Evolutionary conservation across 2,797 vertebrate species (phyloP).

Genomic region (Rhyacichthys aspro): DNA sequence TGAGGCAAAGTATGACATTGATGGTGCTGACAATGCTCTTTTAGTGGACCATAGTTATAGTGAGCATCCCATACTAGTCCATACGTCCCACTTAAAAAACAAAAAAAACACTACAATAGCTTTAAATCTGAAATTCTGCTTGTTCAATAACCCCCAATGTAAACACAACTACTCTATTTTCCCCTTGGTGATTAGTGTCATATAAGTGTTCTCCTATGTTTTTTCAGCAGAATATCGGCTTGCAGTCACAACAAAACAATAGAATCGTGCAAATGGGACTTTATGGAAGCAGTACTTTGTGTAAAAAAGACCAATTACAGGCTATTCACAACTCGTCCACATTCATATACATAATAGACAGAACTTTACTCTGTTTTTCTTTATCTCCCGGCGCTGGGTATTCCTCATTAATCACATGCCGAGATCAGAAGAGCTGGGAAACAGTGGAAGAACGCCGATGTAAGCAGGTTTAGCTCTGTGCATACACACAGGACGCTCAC

Average conservation of each 20-base stretch:
- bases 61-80: too few relatives aligned
- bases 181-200: too few relatives aligned
- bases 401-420: conserved; percentile 36
- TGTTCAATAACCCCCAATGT: too few relatives aligned
- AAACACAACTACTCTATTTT: too few relatives aligned
- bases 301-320: background rate
- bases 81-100: too few relatives aligned
- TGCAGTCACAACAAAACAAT: background rate
- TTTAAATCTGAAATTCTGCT: too few relatives aligned
- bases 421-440: conserved; percentile 20
- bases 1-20: too few relatives aligned
- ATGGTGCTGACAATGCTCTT: too few relatives aligned
- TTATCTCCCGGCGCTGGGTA: background rate
- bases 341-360: background rate
- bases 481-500: background rate
- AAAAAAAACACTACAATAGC: too few relatives aligned
- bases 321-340: background rate
- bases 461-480: conserved; percentile 38
- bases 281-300: background rate
- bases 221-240: background rate
- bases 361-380: background rate
- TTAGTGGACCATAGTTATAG: too few relatives aligned
- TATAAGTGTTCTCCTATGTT: background rate
- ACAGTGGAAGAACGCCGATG: conserved; percentile 23
- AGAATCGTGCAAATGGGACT: background rate